These are phyloP conservation scores for Gadus macrocephalus DNA, from an alignment of 2,113 vertebrate species.

Conservation along the genomic window DNA sequence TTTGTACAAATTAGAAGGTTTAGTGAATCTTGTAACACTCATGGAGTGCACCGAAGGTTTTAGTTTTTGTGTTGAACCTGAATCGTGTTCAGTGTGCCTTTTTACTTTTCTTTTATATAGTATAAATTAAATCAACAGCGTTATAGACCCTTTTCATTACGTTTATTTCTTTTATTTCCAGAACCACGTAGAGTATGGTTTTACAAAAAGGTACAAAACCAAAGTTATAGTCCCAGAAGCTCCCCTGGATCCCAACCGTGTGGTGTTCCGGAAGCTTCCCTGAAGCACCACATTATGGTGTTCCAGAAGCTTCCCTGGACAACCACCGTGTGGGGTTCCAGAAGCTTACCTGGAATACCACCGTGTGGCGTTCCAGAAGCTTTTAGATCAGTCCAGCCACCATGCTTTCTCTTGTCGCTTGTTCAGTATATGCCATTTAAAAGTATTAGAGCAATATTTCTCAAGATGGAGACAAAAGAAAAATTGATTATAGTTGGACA, in stretches of 20 bases:
- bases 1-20: constrained; percentile 80
- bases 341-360: constrained; percentile 45
- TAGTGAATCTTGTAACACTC: constrained; percentile 71
- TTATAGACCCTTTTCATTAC: constrained; percentile 37
- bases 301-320: constrained; percentile 56
- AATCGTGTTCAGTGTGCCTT: constrained; percentile 88
- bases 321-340: constrained; percentile 78
- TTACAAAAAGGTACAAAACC: constrained; percentile 83
- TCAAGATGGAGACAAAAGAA: constrained; percentile 70
- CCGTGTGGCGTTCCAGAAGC: constrained; percentile 59
- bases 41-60: constrained; percentile 36
- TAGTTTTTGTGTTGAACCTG: constrained; percentile 76
- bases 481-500: constrained; percentile 66
- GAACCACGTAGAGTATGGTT: constrained; percentile 75
- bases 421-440: constrained; percentile 74
- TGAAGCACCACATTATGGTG: constrained; percentile 76
- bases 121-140: constrained; percentile 55
- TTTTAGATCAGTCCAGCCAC: constrained; percentile 61
- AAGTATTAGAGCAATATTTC: constrained; percentile 99
- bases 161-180: constrained; percentile 57
- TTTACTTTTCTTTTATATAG: constrained; percentile 59
- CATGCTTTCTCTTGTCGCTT: constrained; percentile 54
- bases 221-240: constrained; percentile 83
- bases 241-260: constrained; percentile 64
- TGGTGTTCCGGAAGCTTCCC: constrained; percentile 73